Percentiles rank a stretch among this genome's conserved stretches.
These are phyloP conservation scores for Brachionus paranguensis DNA, from an alignment of 1,140 invertebrate genomes.

Conservation along the genomic window DNA sequence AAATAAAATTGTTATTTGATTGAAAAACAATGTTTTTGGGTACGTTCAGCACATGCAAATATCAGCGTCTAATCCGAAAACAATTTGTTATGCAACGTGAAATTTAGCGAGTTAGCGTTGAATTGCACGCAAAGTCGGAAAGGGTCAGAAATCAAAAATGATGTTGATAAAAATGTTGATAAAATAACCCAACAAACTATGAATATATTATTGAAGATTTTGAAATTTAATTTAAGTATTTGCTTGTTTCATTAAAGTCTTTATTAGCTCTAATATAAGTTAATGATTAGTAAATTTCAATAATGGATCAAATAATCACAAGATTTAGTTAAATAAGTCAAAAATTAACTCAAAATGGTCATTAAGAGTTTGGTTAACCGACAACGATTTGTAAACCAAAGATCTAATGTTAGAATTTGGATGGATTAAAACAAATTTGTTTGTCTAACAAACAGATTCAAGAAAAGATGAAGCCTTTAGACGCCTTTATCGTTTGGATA, in stretches of 20 bases:
- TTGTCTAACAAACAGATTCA: neutral
- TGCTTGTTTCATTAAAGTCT: slow-evolving; percentile 20
- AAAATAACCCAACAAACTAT: neutral
- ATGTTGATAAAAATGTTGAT: neutral
- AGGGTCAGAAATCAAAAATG: neutral
- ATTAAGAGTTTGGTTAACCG: neutral
- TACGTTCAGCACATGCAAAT: neutral
- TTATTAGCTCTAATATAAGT: slow-evolving; percentile 10
- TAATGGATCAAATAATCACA: slow-evolving; percentile 14
- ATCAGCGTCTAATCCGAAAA: neutral
- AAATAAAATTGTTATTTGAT: neutral
- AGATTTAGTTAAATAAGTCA: neutral
- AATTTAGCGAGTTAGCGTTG: neutral
- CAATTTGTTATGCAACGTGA: neutral
- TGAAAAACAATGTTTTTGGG: neutral
- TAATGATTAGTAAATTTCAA: slow-evolving; percentile 29
- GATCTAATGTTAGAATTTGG: slow-evolving; percentile 2
- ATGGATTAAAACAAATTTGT: slow-evolving; percentile 5
- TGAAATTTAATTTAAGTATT: slow-evolving; percentile 29
- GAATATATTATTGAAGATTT: neutral
- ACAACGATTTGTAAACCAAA: neutral
- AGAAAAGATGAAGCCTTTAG: neutral
- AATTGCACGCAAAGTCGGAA: neutral
- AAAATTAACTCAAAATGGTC: slow-evolving; percentile 4
- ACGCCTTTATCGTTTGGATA: slow-evolving; percentile 6